These are phyloP conservation scores for Capitulum mitella DNA, from an alignment of 2,888 invertebrate genomes.

Conservation along the genomic window DNA sequence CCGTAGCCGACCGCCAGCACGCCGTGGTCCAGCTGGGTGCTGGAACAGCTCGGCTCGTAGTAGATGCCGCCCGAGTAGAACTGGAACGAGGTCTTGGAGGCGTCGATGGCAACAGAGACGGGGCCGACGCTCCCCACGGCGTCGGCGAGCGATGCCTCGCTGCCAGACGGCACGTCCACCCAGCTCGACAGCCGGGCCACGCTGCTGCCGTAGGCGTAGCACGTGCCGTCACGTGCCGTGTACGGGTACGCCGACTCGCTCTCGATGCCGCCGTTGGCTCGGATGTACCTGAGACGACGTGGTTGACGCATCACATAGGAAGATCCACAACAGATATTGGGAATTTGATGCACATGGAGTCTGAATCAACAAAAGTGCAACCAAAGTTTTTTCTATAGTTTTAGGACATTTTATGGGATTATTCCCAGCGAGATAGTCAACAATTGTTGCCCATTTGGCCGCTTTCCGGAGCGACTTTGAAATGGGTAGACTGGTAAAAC, in stretches of 20 bases:
- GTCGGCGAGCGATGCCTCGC: constrained; percentile 62
- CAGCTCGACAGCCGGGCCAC: constrained; percentile 71
- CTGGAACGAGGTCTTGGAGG: constrained; percentile 74
- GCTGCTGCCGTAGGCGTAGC: constrained; percentile 46
- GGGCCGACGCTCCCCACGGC: constrained; percentile 82
- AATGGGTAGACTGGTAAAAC: too few species aligned
- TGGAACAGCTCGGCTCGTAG: constrained; percentile 64
- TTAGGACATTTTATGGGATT: not conserved
- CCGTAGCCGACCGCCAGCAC: constrained; percentile 78
- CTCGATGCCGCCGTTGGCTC: constrained; percentile 76
- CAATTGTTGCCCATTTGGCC: too few species aligned
- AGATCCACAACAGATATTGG: not conserved
- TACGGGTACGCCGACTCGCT: constrained; percentile 84
- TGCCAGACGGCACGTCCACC: constrained; percentile 63
- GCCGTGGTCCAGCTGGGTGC: constrained; percentile 70
- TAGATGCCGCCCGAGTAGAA: constrained; percentile 53
- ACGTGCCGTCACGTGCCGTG: constrained; percentile 53
- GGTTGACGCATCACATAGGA: not conserved
- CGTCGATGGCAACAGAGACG: constrained; percentile 81
- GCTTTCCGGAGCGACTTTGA: too few species aligned
- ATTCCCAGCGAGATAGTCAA: too few species aligned
- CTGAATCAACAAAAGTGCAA: not conserved
- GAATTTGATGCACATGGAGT: not conserved
- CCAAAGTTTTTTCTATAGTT: not conserved
- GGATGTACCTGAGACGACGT: constrained; percentile 53